A percentile compares a stretch with the other conserved stretches of the same genome.
These are phyloP conservation scores for Branchellion lobata DNA, from an alignment of 2,888 invertebrate genomes.

Conservation along the genomic window DNA sequence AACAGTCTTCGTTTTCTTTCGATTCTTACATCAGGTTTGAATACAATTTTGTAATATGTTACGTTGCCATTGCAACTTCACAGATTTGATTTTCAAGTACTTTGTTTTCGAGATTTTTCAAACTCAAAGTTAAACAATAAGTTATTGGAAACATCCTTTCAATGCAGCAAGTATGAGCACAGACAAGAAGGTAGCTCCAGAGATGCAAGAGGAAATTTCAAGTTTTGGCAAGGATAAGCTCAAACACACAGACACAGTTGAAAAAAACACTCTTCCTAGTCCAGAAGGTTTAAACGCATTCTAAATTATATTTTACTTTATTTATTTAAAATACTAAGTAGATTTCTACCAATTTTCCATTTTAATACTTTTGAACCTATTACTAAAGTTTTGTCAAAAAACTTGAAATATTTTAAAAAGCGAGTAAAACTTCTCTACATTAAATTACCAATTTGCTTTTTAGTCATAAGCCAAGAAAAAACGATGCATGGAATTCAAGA, in stretches of 20 bases:
- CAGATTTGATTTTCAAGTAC: too few species aligned
- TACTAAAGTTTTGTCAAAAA: too few species aligned
- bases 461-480: conserved; percentile 36
- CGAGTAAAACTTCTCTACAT: neutral
- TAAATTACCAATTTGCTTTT: neutral
- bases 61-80: too few species aligned
- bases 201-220: conserved; percentile 30
- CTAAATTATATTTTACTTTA: neutral
- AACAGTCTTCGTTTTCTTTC: too few species aligned
- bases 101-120: too few species aligned
- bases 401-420: too few species aligned
- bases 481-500: conserved; percentile 38
- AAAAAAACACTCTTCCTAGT: conserved; percentile 30
- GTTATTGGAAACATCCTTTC: too few species aligned
- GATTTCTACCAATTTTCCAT: neutral
- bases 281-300: conserved; percentile 16
- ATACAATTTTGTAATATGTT: too few species aligned
- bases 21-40: too few species aligned
- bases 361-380: too few species aligned
- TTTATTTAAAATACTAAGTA: neutral
- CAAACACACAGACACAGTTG: conserved; percentile 22
- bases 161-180: conserved; percentile 2
- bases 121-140: too few species aligned
- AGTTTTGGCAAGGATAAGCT: conserved; percentile 18
- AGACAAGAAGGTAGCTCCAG: conserved; percentile 6